Percentiles rank a stretch among this genome's conserved stretches.
phyloP scores from a whole-genome alignment of 2,888 invertebrate species.

The Odiellus spinosus region DNA sequence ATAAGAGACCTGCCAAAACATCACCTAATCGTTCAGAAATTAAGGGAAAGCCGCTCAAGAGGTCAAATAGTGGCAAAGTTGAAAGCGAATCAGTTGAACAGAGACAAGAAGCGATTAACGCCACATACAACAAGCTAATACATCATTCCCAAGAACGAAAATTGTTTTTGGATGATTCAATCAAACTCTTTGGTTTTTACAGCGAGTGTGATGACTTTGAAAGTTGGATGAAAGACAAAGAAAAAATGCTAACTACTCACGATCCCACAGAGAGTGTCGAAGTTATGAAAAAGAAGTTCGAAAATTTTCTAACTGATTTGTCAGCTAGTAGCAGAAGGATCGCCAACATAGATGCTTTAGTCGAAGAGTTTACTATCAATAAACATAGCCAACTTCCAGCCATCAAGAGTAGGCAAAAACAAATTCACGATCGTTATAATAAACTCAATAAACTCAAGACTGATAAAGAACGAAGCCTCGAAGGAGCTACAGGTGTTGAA shows the following conservation, averaged over 20 bases:
- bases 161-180: slow-evolving; percentile 74
- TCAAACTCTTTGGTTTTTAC: slow-evolving; percentile 80
- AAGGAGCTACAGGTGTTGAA: slow-evolving; percentile 84
- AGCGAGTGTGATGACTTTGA: slow-evolving; percentile 96
- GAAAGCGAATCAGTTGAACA: slow-evolving; percentile 58
- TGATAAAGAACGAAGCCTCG: slow-evolving; percentile 75
- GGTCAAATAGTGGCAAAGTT: slow-evolving; percentile 34
- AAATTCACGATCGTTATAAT: slow-evolving; percentile 54
- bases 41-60: slow-evolving; percentile 12
- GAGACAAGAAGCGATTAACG: slow-evolving; percentile 59
- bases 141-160: slow-evolving; percentile 46
- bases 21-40: too few species aligned
- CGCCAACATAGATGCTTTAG: slow-evolving; percentile 71
- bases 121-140: slow-evolving; percentile 62
- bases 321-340: slow-evolving; percentile 83
- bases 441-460: slow-evolving; percentile 66
- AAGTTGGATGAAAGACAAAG: slow-evolving; percentile 91
- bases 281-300: slow-evolving; percentile 83
- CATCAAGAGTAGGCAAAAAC: slow-evolving; percentile 54
- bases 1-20: slow-evolving; percentile 39
- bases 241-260: slow-evolving; percentile 63
- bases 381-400: slow-evolving; percentile 75
- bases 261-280: slow-evolving; percentile 78
- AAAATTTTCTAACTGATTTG: slow-evolving; percentile 88
- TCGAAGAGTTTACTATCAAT: slow-evolving; percentile 62